Base-by-base conservation (phyloP, 1,140 invertebrate species). In the Mactra quadrangularis region DNA sequence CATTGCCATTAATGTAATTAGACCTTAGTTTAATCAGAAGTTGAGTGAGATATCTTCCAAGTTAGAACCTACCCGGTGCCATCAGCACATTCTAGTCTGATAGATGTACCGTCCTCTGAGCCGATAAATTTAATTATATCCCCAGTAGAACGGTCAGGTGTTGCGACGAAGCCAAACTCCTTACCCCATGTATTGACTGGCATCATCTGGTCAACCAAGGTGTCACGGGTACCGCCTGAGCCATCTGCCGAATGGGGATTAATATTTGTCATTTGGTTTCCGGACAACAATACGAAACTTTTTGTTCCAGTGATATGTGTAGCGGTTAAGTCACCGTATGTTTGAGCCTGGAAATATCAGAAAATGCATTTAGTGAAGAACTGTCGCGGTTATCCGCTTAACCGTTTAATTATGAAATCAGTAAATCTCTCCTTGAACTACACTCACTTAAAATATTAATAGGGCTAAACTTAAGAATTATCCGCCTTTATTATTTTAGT, bases 121-220 rank as follows among this genome's bases (percentile, higher is more conserved):
- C 82, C 89, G 35, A 91, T 64, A 17, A 90, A 66, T 38, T 85
- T 77, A 27, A 86, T 86, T 9, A 78, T 57, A 72, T 91, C 89
- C 1, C 89, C 90, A 19, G 72, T 70, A 1, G 75, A 84, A 57
- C 88, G 60, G 13, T 74, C 55, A n/a, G 87, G 86, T 25, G 86
- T 86, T 0, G 89, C 86, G 15, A 86, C 85, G 6, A 83, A 84
- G 22, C 76, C 62, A 64, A 88, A 91, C 41, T 79, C 59, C 31
- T 81, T 87, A 9, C 90, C 90, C 90, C 90, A 91, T 17, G 84
- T 83, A n/a, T 83, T 45, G 9, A 87, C 85, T 6, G 90, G 88
- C 47, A 86, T 82, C 45, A 70, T 3, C 45, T 70, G 66, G 27
- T 70, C 66, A 25, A 70, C 47, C 11, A 70, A 13, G 11, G 45